These are phyloP conservation scores for Ictalurus punctatus DNA, from an alignment of 2,113 vertebrate genomes.

Conservation along the genomic window DNA sequence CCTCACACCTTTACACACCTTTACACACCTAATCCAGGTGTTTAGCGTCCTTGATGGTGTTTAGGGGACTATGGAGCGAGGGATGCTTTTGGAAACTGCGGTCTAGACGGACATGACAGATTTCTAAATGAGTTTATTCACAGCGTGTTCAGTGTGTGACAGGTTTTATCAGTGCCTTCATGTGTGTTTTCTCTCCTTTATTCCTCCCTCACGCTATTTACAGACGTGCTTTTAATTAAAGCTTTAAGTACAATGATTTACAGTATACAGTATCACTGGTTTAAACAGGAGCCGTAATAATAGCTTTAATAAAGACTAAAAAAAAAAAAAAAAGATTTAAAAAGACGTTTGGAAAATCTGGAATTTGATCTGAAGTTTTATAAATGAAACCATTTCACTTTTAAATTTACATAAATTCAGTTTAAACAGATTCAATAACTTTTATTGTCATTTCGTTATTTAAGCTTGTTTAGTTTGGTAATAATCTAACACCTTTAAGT, in stretches of 20 bases:
- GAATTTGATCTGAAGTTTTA: not conserved
- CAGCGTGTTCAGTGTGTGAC: constrained; percentile 1
- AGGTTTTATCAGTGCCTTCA: not conserved
- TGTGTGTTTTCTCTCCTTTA: constrained; percentile 17
- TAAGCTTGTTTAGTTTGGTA: too few species aligned
- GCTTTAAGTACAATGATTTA: not conserved
- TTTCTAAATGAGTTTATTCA: constrained; percentile 24
- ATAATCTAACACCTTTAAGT: not conserved
- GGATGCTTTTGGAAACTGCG: not conserved
- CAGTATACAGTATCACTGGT: not conserved
- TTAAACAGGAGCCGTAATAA: not conserved
- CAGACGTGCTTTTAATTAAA: not conserved
- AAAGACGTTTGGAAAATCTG: not conserved
- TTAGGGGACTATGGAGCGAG: not conserved
- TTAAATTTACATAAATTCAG: not conserved
- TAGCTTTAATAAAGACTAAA: not conserved
- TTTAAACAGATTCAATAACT: not conserved
- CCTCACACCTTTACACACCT: not conserved
- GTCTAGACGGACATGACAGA: constrained; percentile 14
- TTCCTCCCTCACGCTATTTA: constrained; percentile 13
- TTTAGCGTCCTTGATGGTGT: constrained; percentile 7
- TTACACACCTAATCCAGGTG: constrained; percentile 14
- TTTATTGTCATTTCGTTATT: not conserved
- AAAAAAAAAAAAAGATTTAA: not conserved
- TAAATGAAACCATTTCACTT: not conserved